Conservation (phyloP, 2,113 vertebrate species). For the Lamprotornis superbus region DNA sequence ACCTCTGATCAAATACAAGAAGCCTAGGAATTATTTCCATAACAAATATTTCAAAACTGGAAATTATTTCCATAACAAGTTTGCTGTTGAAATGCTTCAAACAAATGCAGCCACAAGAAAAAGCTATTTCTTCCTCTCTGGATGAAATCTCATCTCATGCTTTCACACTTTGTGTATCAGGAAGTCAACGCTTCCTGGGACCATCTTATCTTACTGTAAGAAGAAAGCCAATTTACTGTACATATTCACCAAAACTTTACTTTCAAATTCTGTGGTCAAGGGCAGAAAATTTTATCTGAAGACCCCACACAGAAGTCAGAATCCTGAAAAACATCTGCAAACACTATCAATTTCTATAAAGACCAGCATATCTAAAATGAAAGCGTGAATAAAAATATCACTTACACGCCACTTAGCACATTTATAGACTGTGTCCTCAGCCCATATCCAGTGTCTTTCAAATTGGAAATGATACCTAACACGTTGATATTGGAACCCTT, state of each 20-base stretch:
- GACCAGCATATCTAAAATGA: not conserved
- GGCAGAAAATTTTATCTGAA: not conserved
- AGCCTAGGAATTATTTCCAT: not conserved
- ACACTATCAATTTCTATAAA: not conserved
- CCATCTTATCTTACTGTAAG: not conserved
- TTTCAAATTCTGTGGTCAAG: not conserved
- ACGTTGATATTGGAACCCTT: slow-evolving; percentile 82
- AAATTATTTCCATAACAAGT: not conserved
- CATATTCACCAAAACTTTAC: not conserved
- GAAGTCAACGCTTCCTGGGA: not conserved
- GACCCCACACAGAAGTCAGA: not conserved
- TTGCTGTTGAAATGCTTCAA: not conserved
- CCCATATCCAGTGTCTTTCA: slow-evolving; percentile 84
- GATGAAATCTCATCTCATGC: not conserved
- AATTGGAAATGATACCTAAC: slow-evolving; percentile 82
- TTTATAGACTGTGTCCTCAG: slow-evolving; percentile 85
- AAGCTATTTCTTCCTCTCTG: not conserved
- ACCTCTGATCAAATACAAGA: not conserved
- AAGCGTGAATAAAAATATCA: slow-evolving; percentile 26
- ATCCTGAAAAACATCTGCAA: not conserved
- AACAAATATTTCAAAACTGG: not conserved
- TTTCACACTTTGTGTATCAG: not conserved
- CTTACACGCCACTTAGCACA: slow-evolving; percentile 91
- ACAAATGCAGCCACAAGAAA: not conserved
- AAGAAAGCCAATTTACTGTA: not conserved